Evolutionary conservation across 1,140 invertebrate genomes (phyloP).

Genomic region (Drosophila cardini): DNA sequence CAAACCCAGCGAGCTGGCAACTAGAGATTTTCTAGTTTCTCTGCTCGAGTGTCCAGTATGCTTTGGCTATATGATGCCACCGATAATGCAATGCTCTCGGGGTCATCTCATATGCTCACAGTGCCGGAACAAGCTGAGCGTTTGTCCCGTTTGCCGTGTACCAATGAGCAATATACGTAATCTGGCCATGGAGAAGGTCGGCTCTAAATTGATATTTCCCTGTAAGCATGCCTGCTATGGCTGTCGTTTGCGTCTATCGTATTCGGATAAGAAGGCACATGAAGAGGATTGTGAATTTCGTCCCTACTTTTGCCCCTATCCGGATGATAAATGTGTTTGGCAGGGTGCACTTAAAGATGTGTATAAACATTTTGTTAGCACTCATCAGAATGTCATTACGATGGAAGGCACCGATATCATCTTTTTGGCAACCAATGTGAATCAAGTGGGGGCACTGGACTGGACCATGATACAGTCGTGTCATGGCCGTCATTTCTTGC

Average conservation of each 20-base stretch:
- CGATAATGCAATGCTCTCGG: conserved; percentile 95
- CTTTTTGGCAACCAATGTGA: conserved; percentile 99
- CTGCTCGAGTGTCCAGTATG: conserved; percentile 99
- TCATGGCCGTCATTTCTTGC: conserved; percentile 99
- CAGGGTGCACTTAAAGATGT: conserved; percentile 96
- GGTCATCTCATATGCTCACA: conserved; percentile 96
- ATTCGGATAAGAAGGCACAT: conserved; percentile 98
- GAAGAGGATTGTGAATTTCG: conserved; percentile 99
- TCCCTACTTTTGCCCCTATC: conserved; percentile 99
- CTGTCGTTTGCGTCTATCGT: conserved; percentile 94
- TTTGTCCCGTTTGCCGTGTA: conserved; percentile 98
- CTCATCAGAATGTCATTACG: conserved; percentile 99
- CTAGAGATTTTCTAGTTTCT: conserved; percentile 93
- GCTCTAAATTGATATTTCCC: conserved; percentile 98
- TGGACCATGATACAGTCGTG: conserved; percentile 99
- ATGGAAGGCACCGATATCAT: conserved; percentile 99
- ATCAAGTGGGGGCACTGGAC: conserved; percentile 99
- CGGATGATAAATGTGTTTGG: conserved; percentile 99
- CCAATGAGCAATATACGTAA: conserved; percentile 98
- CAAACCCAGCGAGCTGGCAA: conserved; percentile 25
- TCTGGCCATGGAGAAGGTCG: conserved; percentile 99
- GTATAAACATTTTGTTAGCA: conserved; percentile 98
- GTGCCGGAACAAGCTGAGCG: conserved; percentile 97
- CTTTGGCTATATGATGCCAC: conserved; percentile 99
- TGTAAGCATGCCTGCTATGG: conserved; percentile 98